A percentile compares a stretch with the other conserved stretches of the same genome.
Conservation (phyloP, 2,888 invertebrate genomes). For the Ptilodon capucinus region DNA sequence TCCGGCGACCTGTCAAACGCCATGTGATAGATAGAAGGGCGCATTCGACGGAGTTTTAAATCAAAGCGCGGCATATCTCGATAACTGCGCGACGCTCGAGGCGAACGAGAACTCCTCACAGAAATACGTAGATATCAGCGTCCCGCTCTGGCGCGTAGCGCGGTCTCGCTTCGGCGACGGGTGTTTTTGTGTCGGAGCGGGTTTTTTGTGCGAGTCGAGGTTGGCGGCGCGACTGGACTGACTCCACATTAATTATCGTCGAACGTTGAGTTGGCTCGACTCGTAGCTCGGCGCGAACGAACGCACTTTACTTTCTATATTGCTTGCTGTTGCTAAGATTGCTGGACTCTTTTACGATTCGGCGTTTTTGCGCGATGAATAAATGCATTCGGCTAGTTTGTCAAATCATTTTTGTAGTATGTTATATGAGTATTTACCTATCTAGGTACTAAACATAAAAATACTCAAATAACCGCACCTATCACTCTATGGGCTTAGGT, state of each 20-base stretch:
- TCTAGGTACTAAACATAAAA: no score
- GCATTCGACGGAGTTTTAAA: conserved; percentile 78
- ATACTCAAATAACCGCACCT: no score
- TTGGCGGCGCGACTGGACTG: conserved; percentile 66
- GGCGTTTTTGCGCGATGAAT: conserved; percentile 35
- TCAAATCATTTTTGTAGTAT: no score
- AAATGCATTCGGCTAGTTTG: conserved; percentile 2
- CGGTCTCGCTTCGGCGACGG: conserved; percentile 65
- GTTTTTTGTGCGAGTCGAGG: conserved; percentile 77
- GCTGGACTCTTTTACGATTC: conserved; percentile 45
- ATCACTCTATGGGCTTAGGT: no score
- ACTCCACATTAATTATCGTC: conserved; percentile 79
- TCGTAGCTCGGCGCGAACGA: conserved; percentile 52
- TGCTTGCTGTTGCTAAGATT: conserved; percentile 55
- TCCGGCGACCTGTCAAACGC: conserved; percentile 81
- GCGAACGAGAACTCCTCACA: conserved; percentile 76
- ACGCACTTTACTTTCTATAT: conserved; percentile 79
- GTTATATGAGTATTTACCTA: not conserved
- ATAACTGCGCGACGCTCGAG: conserved; percentile 74
- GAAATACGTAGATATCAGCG: conserved; percentile 68
- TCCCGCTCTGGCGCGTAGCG: conserved; percentile 55
- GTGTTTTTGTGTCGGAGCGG: conserved; percentile 81
- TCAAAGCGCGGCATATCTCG: conserved; percentile 78
- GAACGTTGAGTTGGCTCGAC: conserved; percentile 58
- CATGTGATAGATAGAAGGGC: conserved; percentile 83